These are phyloP conservation scores for Reinhardtius hippoglossoides DNA, from an alignment of 2,113 vertebrate genomes.

Conservation along the genomic window DNA sequence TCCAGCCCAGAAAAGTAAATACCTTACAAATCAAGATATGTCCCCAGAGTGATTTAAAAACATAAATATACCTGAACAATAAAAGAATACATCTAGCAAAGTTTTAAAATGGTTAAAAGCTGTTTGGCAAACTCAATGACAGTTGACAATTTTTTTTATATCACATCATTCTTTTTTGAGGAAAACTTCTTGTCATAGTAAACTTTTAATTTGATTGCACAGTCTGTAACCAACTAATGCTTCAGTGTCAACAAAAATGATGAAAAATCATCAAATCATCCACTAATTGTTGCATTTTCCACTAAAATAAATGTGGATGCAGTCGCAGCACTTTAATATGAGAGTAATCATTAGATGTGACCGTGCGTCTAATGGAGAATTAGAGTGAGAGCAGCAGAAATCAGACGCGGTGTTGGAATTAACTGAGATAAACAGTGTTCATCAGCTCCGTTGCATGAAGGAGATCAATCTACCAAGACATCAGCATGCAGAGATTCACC, in stretches of 20 bases:
- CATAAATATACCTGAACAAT: no score
- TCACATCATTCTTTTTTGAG: background rate
- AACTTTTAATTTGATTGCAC: background rate
- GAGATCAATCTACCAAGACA: background rate
- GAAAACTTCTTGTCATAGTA: background rate
- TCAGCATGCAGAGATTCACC: background rate
- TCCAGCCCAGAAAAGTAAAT: no score
- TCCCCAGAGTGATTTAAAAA: no score
- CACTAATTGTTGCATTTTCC: background rate
- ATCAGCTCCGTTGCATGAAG: constrained; percentile 12
- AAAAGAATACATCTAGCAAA: no score
- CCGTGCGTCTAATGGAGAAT: background rate
- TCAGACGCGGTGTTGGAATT: background rate
- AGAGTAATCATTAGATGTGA: constrained; percentile 3
- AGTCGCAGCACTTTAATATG: background rate
- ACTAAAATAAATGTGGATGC: background rate
- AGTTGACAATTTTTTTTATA: no score
- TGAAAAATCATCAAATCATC: background rate
- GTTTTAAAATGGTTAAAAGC: no score
- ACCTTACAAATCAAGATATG: no score
- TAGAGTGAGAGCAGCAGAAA: background rate
- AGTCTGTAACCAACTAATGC: background rate
- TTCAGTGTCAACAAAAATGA: background rate
- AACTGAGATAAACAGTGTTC: constrained; percentile 1
- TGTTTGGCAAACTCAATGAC: no score